Evolutionary conservation across 2,113 vertebrate genomes (phyloP).

Genomic region (Rynchops niger): DNA sequence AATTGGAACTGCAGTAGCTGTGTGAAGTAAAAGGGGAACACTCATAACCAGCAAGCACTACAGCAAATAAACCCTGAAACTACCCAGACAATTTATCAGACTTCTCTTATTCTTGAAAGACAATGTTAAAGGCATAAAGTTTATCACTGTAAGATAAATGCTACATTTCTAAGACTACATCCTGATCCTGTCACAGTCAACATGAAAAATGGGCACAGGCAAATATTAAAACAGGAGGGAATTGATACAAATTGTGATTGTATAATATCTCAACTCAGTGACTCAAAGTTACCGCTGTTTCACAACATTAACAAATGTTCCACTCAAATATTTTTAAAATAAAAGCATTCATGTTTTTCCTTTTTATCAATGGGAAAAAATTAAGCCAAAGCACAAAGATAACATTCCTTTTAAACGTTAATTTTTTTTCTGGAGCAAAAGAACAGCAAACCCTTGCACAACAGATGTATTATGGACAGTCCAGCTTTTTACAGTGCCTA

Average conservation of each 20-base stretch:
- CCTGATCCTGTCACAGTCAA: not conserved
- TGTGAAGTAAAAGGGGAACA: not conserved
- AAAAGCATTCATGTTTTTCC: not conserved
- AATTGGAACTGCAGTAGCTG: not conserved
- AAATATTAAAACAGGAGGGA: not conserved
- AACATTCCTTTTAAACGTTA: not conserved
- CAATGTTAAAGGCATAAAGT: slow-evolving; percentile 5
- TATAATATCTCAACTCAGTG: not conserved
- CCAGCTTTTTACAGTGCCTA: not conserved
- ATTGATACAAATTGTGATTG: not conserved
- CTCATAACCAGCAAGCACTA: not conserved
- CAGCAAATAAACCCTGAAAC: not conserved
- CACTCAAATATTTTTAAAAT: slow-evolving; percentile 7
- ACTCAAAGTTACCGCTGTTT: not conserved
- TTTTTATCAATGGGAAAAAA: not conserved
- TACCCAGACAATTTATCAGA: not conserved
- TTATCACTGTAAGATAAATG: not conserved
- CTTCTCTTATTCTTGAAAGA: not conserved
- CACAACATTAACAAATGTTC: slow-evolving; percentile 2
- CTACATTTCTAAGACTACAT: slow-evolving; percentile 6
- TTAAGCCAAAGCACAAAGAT: not conserved
- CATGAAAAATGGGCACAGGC: not conserved
- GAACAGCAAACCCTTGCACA: not conserved
- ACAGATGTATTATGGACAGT: not conserved
- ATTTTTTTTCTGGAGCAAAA: not conserved